Percentiles rank a stretch among this genome's conserved stretches.
phyloP scores from a whole-genome alignment of 2,797 vertebrate species.

The Gephyroberyx darwinii region DNA sequence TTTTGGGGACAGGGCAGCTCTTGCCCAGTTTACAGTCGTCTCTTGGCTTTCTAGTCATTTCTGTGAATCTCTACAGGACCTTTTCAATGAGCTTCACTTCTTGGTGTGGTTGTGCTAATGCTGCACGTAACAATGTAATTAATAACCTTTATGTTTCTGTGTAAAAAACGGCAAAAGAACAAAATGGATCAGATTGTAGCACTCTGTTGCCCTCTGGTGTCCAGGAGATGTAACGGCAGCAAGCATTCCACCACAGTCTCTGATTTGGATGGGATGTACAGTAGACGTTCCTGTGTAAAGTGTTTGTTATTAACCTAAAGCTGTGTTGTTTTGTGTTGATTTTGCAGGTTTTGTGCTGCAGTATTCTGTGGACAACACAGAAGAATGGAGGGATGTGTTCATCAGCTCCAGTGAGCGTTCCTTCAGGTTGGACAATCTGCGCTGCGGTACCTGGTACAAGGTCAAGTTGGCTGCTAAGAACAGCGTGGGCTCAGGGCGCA shows the following conservation, averaged over 20 bases:
- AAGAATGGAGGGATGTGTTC: conserved; percentile 98
- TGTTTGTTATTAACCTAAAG: conserved; percentile 13
- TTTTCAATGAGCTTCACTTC: conserved; percentile 3
- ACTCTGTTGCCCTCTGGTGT: conserved; percentile 73
- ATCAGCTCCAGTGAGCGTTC: conserved; percentile 97
- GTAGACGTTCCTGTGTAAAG: not conserved
- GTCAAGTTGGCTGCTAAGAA: conserved; percentile 99
- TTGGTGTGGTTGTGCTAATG: conserved; percentile 3
- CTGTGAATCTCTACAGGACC: not conserved
- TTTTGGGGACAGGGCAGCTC: not conserved
- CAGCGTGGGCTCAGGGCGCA: conserved; percentile 96
- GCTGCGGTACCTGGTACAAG: conserved; percentile 99
- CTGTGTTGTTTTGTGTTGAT: conserved; percentile 20
- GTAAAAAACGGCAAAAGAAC: conserved; percentile 15
- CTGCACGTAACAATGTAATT: conserved; percentile 21
- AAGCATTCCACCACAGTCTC: not conserved
- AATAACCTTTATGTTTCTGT: conserved; percentile 37
- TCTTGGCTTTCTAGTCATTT: conserved; percentile 1
- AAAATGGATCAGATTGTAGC: conserved; percentile 2
- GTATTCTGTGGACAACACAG: conserved; percentile 98
- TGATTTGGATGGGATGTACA: not conserved
- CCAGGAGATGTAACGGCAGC: conserved; percentile 30
- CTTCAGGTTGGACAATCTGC: conserved; percentile 96
- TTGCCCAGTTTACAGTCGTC: not conserved
- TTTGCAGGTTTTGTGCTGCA: conserved; percentile 94